These are phyloP conservation scores for Arctia plantaginis DNA, from an alignment of 2,888 invertebrate species.

Conservation along the genomic window DNA sequence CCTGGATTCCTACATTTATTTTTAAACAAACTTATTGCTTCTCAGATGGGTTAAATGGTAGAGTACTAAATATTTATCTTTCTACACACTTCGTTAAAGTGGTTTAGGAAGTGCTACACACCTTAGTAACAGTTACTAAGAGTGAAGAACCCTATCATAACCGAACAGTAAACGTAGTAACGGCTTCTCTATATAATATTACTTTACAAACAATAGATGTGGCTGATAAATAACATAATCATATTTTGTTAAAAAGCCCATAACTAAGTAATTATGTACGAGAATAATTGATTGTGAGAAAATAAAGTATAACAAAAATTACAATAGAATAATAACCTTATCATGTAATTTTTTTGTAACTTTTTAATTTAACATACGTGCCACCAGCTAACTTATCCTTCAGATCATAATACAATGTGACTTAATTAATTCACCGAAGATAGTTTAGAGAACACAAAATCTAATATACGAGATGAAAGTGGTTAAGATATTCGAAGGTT, in stretches of 20 bases:
- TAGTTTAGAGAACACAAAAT: not conserved
- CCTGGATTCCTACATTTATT: conserved; percentile 14
- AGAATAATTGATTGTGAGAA: conserved; percentile 55
- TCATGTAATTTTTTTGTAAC: conserved; percentile 34
- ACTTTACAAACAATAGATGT: conserved; percentile 21
- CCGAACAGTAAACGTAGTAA: conserved; percentile 2
- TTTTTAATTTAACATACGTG: conserved; percentile 39
- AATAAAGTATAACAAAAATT: conserved; percentile 45
- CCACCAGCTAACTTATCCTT: not conserved
- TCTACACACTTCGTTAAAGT: conserved; percentile 21
- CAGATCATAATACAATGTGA: not conserved
- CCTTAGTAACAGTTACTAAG: conserved; percentile 8
- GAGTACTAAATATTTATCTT: conserved; percentile 26
- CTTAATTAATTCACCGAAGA: not conserved
- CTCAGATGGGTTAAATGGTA: conserved; percentile 12
- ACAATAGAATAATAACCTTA: conserved; percentile 51
- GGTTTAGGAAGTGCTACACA: conserved; percentile 25
- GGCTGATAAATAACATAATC: conserved; percentile 37
- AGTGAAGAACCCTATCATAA: conserved; percentile 6
- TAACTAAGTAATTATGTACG: conserved; percentile 50
- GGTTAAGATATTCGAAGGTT: too few species aligned
- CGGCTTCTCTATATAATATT: conserved; percentile 1
- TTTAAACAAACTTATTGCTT: conserved; percentile 17
- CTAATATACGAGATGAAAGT: too few species aligned
- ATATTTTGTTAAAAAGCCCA: conserved; percentile 44